Percentiles rank a stretch among this genome's conserved stretches.
These are phyloP conservation scores for Coenobita brevimanus DNA, from an alignment of 1,140 invertebrate genomes.

Conservation along the genomic window DNA sequence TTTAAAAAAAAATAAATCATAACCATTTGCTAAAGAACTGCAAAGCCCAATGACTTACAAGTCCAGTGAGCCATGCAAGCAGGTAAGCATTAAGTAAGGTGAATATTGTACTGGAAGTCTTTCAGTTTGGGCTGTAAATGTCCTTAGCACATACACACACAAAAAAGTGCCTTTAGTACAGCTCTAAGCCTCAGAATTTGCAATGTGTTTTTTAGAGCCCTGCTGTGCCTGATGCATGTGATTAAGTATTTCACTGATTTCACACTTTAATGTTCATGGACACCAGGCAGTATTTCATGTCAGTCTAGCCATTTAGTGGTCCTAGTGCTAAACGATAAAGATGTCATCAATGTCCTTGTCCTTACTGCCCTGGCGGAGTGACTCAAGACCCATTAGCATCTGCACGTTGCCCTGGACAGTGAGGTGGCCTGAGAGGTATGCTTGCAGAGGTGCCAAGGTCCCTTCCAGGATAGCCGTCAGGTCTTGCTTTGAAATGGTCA, in stretches of 20 bases:
- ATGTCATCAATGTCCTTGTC: constrained; percentile 47
- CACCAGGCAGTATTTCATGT: neutral
- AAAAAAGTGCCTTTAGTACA: too few relatives aligned
- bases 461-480: constrained; percentile 65
- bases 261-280: neutral
- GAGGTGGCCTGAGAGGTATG: constrained; percentile 67
- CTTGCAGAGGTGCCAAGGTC: constrained; percentile 64
- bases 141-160: too few relatives aligned
- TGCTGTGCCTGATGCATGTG: too few relatives aligned
- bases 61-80: too few relatives aligned
- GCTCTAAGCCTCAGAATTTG: too few relatives aligned
- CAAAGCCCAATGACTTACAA: too few relatives aligned
- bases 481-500: constrained; percentile 61
- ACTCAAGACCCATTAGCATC: constrained; percentile 67
- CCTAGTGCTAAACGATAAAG: constrained; percentile 44
- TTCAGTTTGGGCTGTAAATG: too few relatives aligned
- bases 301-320: neutral
- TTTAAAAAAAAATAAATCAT: too few relatives aligned
- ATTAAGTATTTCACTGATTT: neutral
- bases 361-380: constrained; percentile 50
- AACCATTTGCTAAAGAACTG: too few relatives aligned
- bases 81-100: too few relatives aligned
- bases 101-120: too few relatives aligned
- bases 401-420: constrained; percentile 67
- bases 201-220: too few relatives aligned